These are phyloP conservation scores for Syrista parreyssii DNA, from an alignment of 2,888 invertebrate species.

Conservation along the genomic window DNA sequence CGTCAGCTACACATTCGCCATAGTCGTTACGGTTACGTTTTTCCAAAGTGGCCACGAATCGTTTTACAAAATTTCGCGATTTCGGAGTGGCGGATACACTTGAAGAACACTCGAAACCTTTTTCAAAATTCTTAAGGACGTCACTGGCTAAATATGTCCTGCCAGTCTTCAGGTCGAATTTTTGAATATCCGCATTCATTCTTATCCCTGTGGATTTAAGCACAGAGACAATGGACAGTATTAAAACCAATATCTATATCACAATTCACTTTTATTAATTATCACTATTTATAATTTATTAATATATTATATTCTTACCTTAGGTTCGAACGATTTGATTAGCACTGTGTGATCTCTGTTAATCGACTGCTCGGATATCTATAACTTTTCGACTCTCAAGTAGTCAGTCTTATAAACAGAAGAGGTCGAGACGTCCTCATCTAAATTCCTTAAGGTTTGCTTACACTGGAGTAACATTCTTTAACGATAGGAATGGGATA, in stretches of 20 bases:
- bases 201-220: neutral
- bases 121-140: constrained; percentile 15
- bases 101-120: constrained; percentile 7
- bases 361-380: neutral
- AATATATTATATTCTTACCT: neutral
- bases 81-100: constrained; percentile 10
- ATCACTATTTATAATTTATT: neutral
- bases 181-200: neutral
- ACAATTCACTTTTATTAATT: neutral
- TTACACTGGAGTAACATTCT: neutral
- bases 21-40: constrained; percentile 17
- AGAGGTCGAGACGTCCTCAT: neutral
- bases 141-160: constrained; percentile 22
- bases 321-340: neutral
- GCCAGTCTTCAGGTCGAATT: constrained; percentile 5
- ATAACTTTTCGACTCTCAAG: neutral
- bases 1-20: constrained; percentile 27
- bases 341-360: neutral
- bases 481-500: neutral
- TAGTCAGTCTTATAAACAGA: neutral
- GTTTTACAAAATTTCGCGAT: constrained; percentile 35
- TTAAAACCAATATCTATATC: neutral
- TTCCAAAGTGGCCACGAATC: constrained; percentile 35
- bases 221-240: neutral
- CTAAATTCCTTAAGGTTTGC: neutral